Conservation (phyloP, 2,888 invertebrate species). For the Melolontha melolontha region DNA sequence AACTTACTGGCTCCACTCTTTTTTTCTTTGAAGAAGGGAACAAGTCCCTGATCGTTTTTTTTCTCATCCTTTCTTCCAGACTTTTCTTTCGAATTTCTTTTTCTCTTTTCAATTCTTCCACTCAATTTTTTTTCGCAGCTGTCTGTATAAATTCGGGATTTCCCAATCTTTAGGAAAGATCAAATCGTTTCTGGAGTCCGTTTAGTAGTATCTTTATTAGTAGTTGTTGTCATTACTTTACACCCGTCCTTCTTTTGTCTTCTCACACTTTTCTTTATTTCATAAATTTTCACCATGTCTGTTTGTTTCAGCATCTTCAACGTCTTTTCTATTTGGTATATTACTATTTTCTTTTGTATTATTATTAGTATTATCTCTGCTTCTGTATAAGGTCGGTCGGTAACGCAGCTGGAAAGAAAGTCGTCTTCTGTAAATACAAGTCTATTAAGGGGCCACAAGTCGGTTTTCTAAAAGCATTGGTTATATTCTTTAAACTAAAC, state of each 20-base stretch:
- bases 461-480: not conserved
- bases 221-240: no score
- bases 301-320: not conserved
- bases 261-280: not conserved
- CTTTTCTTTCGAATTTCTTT: not conserved
- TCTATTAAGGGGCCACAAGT: not conserved
- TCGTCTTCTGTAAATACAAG: not conserved
- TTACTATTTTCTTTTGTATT: no score
- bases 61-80: not conserved
- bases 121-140: not conserved
- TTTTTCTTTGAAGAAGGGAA: constrained; percentile 2
- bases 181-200: no score
- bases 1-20: not conserved
- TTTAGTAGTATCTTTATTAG: no score
- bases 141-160: not conserved
- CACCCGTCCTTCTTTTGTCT: not conserved
- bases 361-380: not conserved
- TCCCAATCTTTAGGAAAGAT: not conserved
- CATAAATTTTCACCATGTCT: not conserved
- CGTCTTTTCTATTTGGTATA: no score
- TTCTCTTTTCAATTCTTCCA: not conserved
- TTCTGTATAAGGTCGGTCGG: not conserved
- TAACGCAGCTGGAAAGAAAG: not conserved
- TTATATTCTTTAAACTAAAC: not conserved
- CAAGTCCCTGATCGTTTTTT: not conserved